phyloP scores from a whole-genome alignment of 1,140 invertebrate genomes.

The Pararge aegeria region DNA sequence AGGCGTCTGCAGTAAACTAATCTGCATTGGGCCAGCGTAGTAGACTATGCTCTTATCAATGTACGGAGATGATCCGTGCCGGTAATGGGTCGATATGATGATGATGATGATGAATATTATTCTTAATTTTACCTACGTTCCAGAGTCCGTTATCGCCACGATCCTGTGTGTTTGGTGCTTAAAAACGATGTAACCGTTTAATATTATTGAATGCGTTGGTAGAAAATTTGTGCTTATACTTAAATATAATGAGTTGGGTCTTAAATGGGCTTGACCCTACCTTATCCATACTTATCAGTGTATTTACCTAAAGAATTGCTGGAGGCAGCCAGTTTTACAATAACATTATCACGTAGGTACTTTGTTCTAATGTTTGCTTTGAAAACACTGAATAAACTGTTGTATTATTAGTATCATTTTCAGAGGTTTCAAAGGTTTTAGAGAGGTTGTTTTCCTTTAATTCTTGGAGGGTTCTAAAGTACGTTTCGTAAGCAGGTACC shows the following conservation, averaged over 20 bases:
- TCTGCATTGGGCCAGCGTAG: too few species aligned
- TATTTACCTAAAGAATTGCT: neutral
- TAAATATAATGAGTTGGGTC: neutral
- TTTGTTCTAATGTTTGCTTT: slow-evolving; percentile 9
- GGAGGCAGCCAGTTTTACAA: neutral
- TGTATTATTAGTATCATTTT: slow-evolving; percentile 13
- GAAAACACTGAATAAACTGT: slow-evolving; percentile 16
- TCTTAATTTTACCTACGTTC: too few species aligned
- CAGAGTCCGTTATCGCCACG: too few species aligned
- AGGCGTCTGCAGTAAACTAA: too few species aligned
- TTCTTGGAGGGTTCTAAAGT: slow-evolving; percentile 31
- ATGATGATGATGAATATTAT: too few species aligned
- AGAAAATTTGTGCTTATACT: neutral
- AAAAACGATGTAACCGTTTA: neutral
- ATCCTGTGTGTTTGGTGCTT: too few species aligned
- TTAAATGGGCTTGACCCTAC: neutral
- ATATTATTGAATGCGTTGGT: neutral
- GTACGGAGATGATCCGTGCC: too few species aligned
- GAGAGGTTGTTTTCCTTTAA: slow-evolving; percentile 32
- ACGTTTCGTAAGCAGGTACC: slow-evolving; percentile 21
- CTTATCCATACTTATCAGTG: neutral
- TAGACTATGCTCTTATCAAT: too few species aligned
- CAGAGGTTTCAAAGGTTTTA: slow-evolving; percentile 24
- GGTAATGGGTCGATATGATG: too few species aligned
- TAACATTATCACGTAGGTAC: neutral